Base-by-base conservation (phyloP, 2,888 invertebrate species). In the Vannuccia rotundouncinata region DNA sequence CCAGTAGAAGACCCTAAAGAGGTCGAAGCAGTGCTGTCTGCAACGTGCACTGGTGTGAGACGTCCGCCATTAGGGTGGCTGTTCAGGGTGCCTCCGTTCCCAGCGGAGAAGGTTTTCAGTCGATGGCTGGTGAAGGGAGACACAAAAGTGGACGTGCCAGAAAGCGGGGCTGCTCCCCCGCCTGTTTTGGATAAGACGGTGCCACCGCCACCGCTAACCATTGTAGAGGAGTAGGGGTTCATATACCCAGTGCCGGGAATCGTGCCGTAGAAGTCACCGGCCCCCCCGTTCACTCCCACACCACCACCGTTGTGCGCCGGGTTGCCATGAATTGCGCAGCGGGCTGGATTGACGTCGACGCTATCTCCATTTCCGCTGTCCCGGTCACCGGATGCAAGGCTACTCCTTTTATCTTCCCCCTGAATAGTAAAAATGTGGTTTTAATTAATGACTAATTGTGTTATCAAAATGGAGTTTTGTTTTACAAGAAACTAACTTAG, bases 291-390 rank as follows among this genome's bases (percentile, higher is more conserved):
- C 45, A 17, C 17, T 17, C 45, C 45, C 22, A 17, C 66, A 2
- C 17, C 66, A 66, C 17, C 66, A n/a, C 66, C 66, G 5, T n/a
- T 66, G 22, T 22, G 13, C 2, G 66, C 22, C 2, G 66, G 25
- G 66, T 66, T 66, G 66, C 66, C 66, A 22, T 66, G 66, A 27
- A 66, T 66, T 13, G 66, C 66, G 66, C 66, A 66, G 22, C 66
- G 66, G 10, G 66, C 25, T 2, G 66, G 66, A 27, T 66, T 66
- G 22, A 66, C 66, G 25, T 66, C 66, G 66, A 66, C 66, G 66
- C 66, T 66, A 27, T 66, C 66, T 2, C 66, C 66, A 27, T 66
- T 66, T 5, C 66, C 66, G 66, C 66, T 66, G 66, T 66, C 66
- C 25, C 66, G 66, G 22, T 66, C 66, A 27, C 66, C 66, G 5